Conservation (phyloP, 2,797 vertebrate species). For the Peromyscus melanophrys region DNA sequence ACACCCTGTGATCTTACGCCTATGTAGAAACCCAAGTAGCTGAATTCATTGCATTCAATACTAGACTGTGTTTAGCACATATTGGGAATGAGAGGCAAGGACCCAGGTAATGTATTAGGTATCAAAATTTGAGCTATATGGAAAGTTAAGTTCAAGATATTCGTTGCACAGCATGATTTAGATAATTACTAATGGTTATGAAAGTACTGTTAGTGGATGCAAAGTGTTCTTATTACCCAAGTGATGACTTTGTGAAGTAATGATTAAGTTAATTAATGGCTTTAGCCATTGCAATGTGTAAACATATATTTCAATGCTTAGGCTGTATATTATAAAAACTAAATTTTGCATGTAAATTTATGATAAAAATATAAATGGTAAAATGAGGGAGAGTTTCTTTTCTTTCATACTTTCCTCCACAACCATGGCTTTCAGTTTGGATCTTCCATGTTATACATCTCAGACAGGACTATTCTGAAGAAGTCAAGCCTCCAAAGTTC, state of each 20-base stretch:
- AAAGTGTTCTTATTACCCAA: neutral
- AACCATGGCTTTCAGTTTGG: neutral
- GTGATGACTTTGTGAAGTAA: neutral
- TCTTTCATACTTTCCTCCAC: neutral
- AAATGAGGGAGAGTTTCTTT: neutral
- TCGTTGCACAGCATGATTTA: neutral
- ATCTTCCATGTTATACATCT: neutral
- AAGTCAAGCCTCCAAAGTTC: conserved; percentile 17
- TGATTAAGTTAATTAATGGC: neutral
- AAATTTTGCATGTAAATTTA: neutral
- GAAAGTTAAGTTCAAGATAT: neutral
- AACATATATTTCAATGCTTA: neutral
- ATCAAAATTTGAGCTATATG: neutral
- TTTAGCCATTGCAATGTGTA: neutral
- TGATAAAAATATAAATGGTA: neutral
- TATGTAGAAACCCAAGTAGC: neutral
- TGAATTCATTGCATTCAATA: neutral
- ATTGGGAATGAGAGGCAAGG: neutral
- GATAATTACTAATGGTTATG: neutral
- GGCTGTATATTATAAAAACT: neutral
- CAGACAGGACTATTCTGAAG: neutral
- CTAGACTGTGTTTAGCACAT: neutral
- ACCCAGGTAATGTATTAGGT: neutral
- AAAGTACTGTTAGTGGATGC: neutral
- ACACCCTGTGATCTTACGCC: no score